Conservation (phyloP, 2,113 vertebrate species). For the Hippocampus mohnikei region DNA sequence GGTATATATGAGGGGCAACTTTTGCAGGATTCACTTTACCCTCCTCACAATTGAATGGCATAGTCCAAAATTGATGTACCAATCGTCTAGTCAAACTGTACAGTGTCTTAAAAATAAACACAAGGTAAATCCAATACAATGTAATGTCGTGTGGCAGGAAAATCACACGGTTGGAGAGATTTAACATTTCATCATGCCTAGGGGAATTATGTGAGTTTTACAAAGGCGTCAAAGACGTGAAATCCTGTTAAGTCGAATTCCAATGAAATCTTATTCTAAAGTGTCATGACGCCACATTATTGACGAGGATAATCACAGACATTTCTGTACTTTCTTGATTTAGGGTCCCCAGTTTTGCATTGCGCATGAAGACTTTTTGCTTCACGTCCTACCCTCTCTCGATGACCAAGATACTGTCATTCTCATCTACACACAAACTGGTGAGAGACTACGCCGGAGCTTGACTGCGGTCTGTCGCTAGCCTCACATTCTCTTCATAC, state of each 20-base stretch:
- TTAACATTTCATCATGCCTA: background rate
- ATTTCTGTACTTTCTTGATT: background rate
- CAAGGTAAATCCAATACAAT: background rate
- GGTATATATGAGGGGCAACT: conserved; percentile 44
- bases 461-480: background rate
- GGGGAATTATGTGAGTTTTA: background rate
- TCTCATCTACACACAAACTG: conserved; percentile 71
- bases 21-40: no score
- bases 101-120: background rate
- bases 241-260: conserved; percentile 38
- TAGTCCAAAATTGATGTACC: background rate
- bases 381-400: conserved; percentile 61
- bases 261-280: conserved; percentile 20
- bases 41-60: no score
- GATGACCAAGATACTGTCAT: conserved; percentile 68
- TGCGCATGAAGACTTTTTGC: conserved; percentile 72
- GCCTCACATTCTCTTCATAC: background rate
- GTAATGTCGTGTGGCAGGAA: background rate
- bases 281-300: conserved; percentile 12
- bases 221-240: conserved; percentile 21
- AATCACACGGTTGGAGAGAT: background rate
- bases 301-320: conserved; percentile 3
- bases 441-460: conserved; percentile 48
- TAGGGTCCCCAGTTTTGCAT: conserved; percentile 71
- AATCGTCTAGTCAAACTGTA: background rate